Evolutionary conservation across 2,797 vertebrate species (phyloP), one percentile per base, ranked within the genome.

Genomic region (Myotis planiceps): DNA sequence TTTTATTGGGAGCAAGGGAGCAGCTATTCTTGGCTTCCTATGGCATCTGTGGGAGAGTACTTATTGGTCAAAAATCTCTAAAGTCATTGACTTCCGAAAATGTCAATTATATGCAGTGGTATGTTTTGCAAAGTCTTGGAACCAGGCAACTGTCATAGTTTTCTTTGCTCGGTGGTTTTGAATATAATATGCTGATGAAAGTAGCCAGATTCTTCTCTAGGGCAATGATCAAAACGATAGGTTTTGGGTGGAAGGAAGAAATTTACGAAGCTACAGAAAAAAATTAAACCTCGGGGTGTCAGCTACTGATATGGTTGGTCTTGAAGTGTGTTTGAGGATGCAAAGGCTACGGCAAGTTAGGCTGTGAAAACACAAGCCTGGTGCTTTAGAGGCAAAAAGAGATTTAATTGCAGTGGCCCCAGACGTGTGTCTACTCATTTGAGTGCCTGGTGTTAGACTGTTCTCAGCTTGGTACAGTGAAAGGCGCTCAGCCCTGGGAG

Each of bases 71-170:
- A 21, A 96, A 91, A 80, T 71, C 42, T 85, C 60, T 83, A 23
- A 93, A 90, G 60, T 78, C 25, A 14, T 42, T 71, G 76, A 88
- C 84, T 96, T 95, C 69, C 32, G 72, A 72, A 96, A 90, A 93
- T 88, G 80, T 76, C 79, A 92, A 7, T 92, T 96, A 85, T 51
- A 84, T 83, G 55, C n/a, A 83, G 51, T 76, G 39, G 53, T 60
- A 65, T 63, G 47, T 92, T 96, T 94, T 86, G 23, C 29, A 93
- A 66, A 79, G 32, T 65, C 90, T 92, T 78, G 4, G 51, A 82
- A 92, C 72, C 13, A 27, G 69, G 12, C 10, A n/a, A 83, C 92
- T 92, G 32, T 49, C 58, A 25, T 74, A 32, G 51, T 58, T 78
- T 9, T 42, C 32, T 94, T 53, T 94, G 80, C 37, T 95, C 53